phyloP scores from a whole-genome alignment of 2,888 invertebrate species.

The Chloromyia formosa region DNA sequence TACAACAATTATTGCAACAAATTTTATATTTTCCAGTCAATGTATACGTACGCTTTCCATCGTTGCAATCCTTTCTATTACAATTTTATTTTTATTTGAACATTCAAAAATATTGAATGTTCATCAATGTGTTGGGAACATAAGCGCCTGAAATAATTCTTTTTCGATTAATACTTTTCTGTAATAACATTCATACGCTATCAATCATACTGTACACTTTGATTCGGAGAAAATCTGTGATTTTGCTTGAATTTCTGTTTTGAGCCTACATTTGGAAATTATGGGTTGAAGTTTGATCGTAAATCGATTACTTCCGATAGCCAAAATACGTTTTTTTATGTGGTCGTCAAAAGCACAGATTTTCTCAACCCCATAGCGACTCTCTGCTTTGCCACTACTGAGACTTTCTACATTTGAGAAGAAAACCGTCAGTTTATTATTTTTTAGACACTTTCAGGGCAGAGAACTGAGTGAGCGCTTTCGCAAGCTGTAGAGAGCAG shows the following conservation, averaged over 20 bases:
- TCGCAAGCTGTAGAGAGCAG: constrained; percentile 32
- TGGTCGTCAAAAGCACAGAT: constrained; percentile 47
- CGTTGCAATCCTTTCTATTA: constrained; percentile 48
- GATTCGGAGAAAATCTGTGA: constrained; percentile 40
- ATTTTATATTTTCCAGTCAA: constrained; percentile 54
- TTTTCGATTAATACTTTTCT: constrained; percentile 57
- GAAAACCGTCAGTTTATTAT: constrained; percentile 37
- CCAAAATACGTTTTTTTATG: background rate
- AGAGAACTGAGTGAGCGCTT: constrained; percentile 19
- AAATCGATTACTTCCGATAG: too few relatives aligned
- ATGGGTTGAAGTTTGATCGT: too few relatives aligned
- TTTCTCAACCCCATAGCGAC: constrained; percentile 49
- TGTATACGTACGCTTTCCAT: constrained; percentile 56
- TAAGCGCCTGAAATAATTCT: constrained; percentile 57
- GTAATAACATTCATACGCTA: constrained; percentile 55
- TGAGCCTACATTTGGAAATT: too few relatives aligned
- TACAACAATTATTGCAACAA: constrained; percentile 45
- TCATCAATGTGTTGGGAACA: constrained; percentile 51
- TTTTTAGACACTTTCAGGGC: background rate
- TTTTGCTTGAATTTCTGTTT: constrained; percentile 22
- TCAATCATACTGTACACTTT: constrained; percentile 52
- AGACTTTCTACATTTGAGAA: constrained; percentile 33
- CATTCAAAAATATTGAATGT: constrained; percentile 48
- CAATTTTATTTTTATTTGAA: constrained; percentile 50
- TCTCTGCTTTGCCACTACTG: constrained; percentile 45